Base-by-base conservation (phyloP, 2,888 invertebrate genomes). In the Mermis nigrescens region DNA sequence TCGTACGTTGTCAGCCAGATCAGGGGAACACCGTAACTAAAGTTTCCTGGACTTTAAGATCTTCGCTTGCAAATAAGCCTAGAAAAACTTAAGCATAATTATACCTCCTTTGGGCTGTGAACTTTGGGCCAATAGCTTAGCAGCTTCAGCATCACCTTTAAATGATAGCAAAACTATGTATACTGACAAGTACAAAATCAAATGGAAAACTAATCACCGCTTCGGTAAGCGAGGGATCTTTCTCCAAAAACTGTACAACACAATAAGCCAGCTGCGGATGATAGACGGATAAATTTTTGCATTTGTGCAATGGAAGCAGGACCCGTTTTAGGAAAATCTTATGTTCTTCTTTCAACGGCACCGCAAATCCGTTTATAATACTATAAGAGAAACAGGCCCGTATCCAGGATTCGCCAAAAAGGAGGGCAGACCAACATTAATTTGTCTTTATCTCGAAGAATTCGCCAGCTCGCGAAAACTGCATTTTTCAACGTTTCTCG, bases 41-140 rank as follows among this genome's bases (percentile, higher is more conserved):
- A n/a, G n/a, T n/a, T n/a, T n/a, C n/a, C n/a, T n/a, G n/a, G n/a
- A n/a, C n/a, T n/a, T n/a, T n/a, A n/a, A n/a, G n/a, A n/a, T n/a
- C n/a, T n/a, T n/a, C n/a, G n/a, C n/a, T n/a, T n/a, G n/a, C n/a
- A n/a, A n/a, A n/a, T n/a, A 52, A 7, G 63, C 22, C 29, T 32
- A 15, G 53, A 59, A 7, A 55, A 46, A 45, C 31, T 55, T 55
- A 15, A 51, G 22, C 24, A n/a, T 26, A 38, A 38, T 12, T 12
- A 52, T 67, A 77, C 77, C 80, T 95, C 95, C 79, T 95, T 95
- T 77, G 91, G 94, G 79, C 91, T 92, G 78, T 91, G 92, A 57
- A 92, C 94, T 79, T 94, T 95, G 72, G 95, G 95, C 95, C 95
- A 95, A 79, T 89, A 92, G 78, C 94, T 95, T 69, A 95, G 81